Conservation (phyloP, 2,113 vertebrate genomes). For the Oxyura jamaicensis region DNA sequence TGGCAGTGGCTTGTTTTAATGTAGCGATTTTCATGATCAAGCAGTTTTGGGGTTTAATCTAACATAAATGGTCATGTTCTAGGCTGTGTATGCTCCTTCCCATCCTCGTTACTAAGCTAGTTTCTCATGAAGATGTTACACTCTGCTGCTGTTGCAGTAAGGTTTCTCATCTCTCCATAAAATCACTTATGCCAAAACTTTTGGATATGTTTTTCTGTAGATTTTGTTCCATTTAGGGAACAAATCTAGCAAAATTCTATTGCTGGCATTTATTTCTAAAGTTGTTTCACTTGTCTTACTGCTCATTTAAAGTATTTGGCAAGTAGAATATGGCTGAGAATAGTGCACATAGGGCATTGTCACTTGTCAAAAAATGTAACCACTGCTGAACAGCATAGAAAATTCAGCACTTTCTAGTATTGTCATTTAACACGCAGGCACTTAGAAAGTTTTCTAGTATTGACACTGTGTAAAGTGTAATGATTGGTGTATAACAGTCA, state of each 20-base stretch:
- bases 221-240: not conserved
- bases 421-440: not conserved
- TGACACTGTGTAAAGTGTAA: not conserved
- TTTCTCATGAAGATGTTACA: not conserved
- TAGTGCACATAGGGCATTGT: not conserved
- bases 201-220: not conserved
- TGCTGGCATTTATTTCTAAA: not conserved
- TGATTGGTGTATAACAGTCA: not conserved
- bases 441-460: not conserved
- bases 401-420: not conserved
- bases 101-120: not conserved
- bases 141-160: not conserved
- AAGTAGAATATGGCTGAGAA: not conserved
- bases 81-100: not conserved
- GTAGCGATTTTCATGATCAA: not conserved
- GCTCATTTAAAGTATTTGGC: not conserved
- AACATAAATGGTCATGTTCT: not conserved
- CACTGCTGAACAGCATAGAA: not conserved
- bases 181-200: not conserved
- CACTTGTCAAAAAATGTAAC: not conserved
- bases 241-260: not conserved
- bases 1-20: not conserved
- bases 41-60: not conserved
- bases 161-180: not conserved
- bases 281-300: not conserved